Evolutionary conservation across 1,140 invertebrate genomes (phyloP), one percentile per base, ranked within the genome.

Genomic region (Conus ventricosus): DNA sequence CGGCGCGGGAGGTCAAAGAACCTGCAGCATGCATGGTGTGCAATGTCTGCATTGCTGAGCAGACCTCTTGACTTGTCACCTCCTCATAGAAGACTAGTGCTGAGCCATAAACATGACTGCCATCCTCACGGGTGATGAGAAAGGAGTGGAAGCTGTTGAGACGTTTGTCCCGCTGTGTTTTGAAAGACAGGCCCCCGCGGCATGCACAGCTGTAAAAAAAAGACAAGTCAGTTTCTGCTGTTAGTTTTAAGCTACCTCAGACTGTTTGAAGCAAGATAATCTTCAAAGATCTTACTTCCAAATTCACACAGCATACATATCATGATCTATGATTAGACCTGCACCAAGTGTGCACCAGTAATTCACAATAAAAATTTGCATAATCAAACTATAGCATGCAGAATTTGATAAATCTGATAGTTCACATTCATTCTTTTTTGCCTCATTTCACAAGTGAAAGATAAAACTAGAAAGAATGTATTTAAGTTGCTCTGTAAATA

Each of bases 71-170:
- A 94, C 98, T 98, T 84, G 97, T 97, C 90, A 99, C 98, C 96
- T 99, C 97, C 96, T 99, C 99, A 96, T 98, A 99, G 95, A 99
- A 99, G 20, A 98, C 97, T 88, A 98, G 96, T 91, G 98, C 98
- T 94, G 98, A 98, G 71, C 99, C 99, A 96, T 98, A 99, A 84
- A 97, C 97, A 91, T 98, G 96, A 89, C 97, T 97, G 80, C 99
- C 99, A 97, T 99, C 98, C 96, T 99, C 98, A 93, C 97, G 97
- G 27, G 99, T 99, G 78, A 99, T 98, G 13, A 99, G 97, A 96
- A 99, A 99, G 82, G 98, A 98, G 95, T 99, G 99, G 96, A 99
- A 99, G 90, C 96, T 96, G 23, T 98, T 97, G 90, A 97, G 97
- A 89, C 98, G 96, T 81, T 97, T 96, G 95, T 99, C 97, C 95